Conservation (phyloP, 2,888 invertebrate genomes). For the Opisthograptis luteolata region DNA sequence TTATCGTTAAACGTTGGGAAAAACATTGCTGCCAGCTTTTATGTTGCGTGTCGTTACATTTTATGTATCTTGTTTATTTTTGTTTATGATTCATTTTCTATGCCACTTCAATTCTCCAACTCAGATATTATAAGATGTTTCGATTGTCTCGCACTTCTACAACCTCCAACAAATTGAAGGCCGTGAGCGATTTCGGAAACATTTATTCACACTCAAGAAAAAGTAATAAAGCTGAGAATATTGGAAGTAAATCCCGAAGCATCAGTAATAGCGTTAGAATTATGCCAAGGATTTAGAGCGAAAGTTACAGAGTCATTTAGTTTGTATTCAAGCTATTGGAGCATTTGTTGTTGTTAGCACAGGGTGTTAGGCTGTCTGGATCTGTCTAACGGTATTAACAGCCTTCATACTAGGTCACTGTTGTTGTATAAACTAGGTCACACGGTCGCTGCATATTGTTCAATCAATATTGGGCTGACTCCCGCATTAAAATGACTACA, state of each 20-base stretch:
- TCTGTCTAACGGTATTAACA: conserved; percentile 54
- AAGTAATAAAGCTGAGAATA: conserved; percentile 13
- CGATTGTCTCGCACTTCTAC: conserved; percentile 11
- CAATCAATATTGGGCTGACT: conserved; percentile 59
- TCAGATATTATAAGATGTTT: conserved; percentile 8
- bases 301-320: conserved; percentile 15
- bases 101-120: conserved; percentile 1
- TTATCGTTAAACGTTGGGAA: conserved; percentile 42
- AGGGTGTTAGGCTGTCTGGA: conserved; percentile 41
- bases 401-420: conserved; percentile 61
- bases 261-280: conserved; percentile 12
- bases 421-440: conserved; percentile 68
- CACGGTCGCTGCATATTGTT: conserved; percentile 56
- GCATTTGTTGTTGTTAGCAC: conserved; percentile 18
- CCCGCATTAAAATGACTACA: too few relatives aligned
- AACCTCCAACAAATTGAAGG: conserved; percentile 19
- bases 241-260: conserved; percentile 16
- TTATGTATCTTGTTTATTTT: conserved; percentile 6
- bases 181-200: conserved; percentile 19
- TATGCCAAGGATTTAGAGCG: conserved; percentile 9
- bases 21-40: conserved; percentile 35
- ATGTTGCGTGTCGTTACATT: conserved; percentile 31
- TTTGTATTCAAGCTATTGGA: conserved; percentile 19
- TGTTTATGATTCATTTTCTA: neutral
- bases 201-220: conserved; percentile 17